Evolutionary conservation across 2,888 invertebrate genomes (phyloP), one percentile per base, ranked within the genome.

Genomic region (Crioceris asparagi): DNA sequence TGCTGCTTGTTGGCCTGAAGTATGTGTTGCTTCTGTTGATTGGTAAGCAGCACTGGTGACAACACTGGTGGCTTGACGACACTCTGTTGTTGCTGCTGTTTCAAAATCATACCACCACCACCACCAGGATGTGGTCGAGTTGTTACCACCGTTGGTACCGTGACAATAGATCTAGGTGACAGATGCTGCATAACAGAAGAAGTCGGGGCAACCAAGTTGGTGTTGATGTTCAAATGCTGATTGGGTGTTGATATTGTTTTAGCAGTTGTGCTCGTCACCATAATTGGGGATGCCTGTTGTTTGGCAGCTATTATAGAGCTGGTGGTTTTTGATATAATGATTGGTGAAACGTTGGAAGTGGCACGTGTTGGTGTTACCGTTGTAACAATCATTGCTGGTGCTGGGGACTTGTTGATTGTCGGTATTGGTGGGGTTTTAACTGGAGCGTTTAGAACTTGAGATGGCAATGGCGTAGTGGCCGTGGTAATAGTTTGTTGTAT

Each of bases 201-300:
- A n/a, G n/a, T n/a, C n/a, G n/a, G n/a, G n/a, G n/a, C n/a, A 6
- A 56, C 48, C 23, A 58, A 45, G 8, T 59, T 53, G 8, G 62
- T 60, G 33, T 61, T 62, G 2, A 64, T 48, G 32, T 52, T 62
- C 17, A 63, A 51, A 39, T 55, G 53, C 48, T 62, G 61, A 39
- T 40, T 61, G 31, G 57, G 49, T 2, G 62, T 51, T 6, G 54
- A 54, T 6, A 47, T 40, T 4, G 49, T 32, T 41, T 47, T 45
- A 7, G 43, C 36, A 5, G 37, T 11, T 4, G 39, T 32, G 7
- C 38, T 31, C 3, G 43, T 11, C 10, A 34, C 27, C 10, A 34
- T 33, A 11, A 30, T 21, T 29, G 39, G 41, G 10, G 44, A 5
- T 5, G 40, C n/a, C n/a, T n/a, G n/a, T n/a, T n/a, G 32, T 14